Conservation (phyloP, 2,888 invertebrate genomes). For the Coenonympha arcania region DNA sequence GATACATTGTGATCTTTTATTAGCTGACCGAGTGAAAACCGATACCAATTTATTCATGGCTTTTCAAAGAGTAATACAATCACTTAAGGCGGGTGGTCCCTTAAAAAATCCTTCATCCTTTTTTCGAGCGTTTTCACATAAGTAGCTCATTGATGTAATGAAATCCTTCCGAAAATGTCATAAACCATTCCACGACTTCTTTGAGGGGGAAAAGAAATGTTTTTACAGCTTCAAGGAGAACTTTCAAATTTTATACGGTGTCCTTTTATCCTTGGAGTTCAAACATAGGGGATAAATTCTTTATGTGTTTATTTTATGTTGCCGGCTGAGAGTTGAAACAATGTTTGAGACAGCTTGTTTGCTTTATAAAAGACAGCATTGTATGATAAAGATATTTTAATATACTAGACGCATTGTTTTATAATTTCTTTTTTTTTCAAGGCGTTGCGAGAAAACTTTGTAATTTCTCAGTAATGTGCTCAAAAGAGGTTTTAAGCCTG, state of each 20-base stretch:
- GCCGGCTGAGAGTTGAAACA: background rate
- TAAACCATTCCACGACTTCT: slow-evolving; percentile 24
- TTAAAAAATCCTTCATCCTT: slow-evolving; percentile 49
- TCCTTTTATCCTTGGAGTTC: slow-evolving; percentile 31
- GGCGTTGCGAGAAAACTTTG: too few relatives aligned
- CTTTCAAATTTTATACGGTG: slow-evolving; percentile 36
- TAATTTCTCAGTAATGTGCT: too few relatives aligned
- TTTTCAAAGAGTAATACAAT: background rate
- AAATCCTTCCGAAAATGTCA: slow-evolving; percentile 46
- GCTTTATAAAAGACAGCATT: background rate
- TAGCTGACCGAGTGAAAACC: too few relatives aligned
- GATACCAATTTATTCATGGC: background rate
- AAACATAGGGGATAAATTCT: slow-evolving; percentile 18
- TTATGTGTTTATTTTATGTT: slow-evolving; percentile 16
- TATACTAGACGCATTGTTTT: too few relatives aligned
- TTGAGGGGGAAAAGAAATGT: slow-evolving; percentile 42
- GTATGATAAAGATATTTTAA: too few relatives aligned
- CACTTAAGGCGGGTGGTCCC: slow-evolving; percentile 6
- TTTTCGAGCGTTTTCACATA: slow-evolving; percentile 31
- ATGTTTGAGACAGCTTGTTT: background rate
- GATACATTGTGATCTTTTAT: too few relatives aligned
- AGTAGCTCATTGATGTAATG: slow-evolving; percentile 47
- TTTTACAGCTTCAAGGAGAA: slow-evolving; percentile 43
- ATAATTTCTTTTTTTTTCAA: too few relatives aligned
- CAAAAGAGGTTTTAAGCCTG: too few relatives aligned